Evolutionary conservation across 1,140 invertebrate genomes (phyloP).

Genomic region (Heterodera carotae): DNA sequence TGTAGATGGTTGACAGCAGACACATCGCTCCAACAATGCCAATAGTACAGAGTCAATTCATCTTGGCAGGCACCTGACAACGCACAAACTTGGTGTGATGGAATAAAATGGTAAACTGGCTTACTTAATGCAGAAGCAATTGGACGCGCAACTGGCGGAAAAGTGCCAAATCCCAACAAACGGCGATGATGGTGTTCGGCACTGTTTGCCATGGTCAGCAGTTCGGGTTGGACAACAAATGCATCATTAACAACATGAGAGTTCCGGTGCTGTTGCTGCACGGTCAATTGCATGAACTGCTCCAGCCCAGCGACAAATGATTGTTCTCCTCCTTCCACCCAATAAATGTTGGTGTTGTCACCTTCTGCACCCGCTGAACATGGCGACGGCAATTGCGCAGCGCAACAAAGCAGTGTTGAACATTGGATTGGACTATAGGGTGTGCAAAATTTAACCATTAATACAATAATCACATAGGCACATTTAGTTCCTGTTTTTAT

Average conservation of each 20-base stretch:
- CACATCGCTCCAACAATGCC: constrained; percentile 18
- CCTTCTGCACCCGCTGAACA: background rate
- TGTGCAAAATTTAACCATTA: background rate
- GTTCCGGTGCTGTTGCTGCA: too few species aligned
- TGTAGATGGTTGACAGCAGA: background rate
- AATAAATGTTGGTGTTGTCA: background rate
- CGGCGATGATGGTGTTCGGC: too few species aligned
- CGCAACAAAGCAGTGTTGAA: background rate
- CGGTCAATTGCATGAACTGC: too few species aligned
- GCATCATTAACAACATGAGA: too few species aligned
- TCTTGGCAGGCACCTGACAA: background rate
- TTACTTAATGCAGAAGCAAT: background rate
- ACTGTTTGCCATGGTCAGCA: background rate
- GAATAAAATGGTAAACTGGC: too few species aligned
- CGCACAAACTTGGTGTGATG: background rate
- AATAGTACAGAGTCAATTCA: constrained; percentile 10
- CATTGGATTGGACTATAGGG: background rate
- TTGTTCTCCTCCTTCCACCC: too few species aligned
- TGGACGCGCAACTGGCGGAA: background rate
- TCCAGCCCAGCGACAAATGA: too few species aligned
- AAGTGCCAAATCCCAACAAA: background rate
- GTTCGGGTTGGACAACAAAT: too few species aligned
- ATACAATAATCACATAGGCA: too few species aligned
- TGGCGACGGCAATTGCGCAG: background rate
- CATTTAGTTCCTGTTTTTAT: too few species aligned